These are phyloP conservation scores for Drosophila melanogaster DNA, from an alignment of 1,140 invertebrate species.

Conservation along the genomic window Release_6_plus_ISO1_MT NT_037436.4:4226001-4226500, in stretches of 20 bases:
- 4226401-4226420: conserved; percentile 60
- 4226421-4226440: conserved; percentile 75
- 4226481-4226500: background rate
- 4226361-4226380: background rate
- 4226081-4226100: conserved; percentile 62
- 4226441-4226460: conserved; percentile 29
- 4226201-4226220: conserved; percentile 14
- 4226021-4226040: background rate
- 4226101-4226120: conserved; percentile 53
- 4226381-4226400: conserved; percentile 24
- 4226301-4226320: conserved; percentile 61
- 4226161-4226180: conserved; percentile 38
- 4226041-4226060: conserved; percentile 11
- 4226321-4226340: conserved; percentile 63
- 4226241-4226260: conserved; percentile 27
- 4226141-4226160: conserved; percentile 29
- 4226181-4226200: conserved; percentile 59
- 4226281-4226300: conserved; percentile 50
- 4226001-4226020: background rate
- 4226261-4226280: conserved; percentile 46
- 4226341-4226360: conserved; percentile 20
- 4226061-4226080: conserved; percentile 54
- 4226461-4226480: conserved; percentile 17
- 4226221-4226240: conserved; percentile 5
- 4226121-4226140: conserved; percentile 41